Evolutionary conservation across 2,888 invertebrate genomes (phyloP).

Genomic region (Plemyria rubiginata): DNA sequence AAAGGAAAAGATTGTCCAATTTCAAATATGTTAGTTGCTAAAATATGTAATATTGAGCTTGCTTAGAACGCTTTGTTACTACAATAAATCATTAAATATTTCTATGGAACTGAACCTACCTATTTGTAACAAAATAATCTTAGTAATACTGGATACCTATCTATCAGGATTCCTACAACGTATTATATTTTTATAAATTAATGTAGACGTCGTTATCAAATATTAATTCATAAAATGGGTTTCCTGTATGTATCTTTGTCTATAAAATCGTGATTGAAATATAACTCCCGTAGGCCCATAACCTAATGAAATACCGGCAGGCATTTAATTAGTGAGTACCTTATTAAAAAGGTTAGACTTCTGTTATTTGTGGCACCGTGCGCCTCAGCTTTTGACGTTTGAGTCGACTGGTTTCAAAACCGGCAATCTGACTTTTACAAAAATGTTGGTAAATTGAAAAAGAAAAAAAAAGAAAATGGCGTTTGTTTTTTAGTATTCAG

Average conservation of each 20-base stretch:
- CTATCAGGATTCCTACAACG: slow-evolving; percentile 12
- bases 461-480: too few species aligned
- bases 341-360: neutral
- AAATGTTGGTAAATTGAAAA: too few species aligned
- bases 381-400: slow-evolving; percentile 56
- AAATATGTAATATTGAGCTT: neutral
- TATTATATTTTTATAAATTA: slow-evolving; percentile 29
- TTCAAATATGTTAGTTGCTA: neutral
- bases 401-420: too few species aligned
- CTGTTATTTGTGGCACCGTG: slow-evolving; percentile 55
- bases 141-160: slow-evolving; percentile 12
- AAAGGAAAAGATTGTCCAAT: neutral
- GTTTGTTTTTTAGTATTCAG: too few species aligned
- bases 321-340: neutral
- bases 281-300: neutral
- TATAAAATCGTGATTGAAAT: slow-evolving; percentile 6
- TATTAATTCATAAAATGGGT: neutral
- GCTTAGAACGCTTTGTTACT: neutral
- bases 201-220: slow-evolving; percentile 18
- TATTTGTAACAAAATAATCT: slow-evolving; percentile 11
- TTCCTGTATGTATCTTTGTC: slow-evolving; percentile 6
- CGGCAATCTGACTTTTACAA: too few species aligned
- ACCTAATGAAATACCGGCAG: neutral
- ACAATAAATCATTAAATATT: neutral
- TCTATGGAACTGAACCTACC: neutral